Evolutionary conservation across 2,797 vertebrate genomes (phyloP).

Genomic region (Microcaecilia unicolor): DNA sequence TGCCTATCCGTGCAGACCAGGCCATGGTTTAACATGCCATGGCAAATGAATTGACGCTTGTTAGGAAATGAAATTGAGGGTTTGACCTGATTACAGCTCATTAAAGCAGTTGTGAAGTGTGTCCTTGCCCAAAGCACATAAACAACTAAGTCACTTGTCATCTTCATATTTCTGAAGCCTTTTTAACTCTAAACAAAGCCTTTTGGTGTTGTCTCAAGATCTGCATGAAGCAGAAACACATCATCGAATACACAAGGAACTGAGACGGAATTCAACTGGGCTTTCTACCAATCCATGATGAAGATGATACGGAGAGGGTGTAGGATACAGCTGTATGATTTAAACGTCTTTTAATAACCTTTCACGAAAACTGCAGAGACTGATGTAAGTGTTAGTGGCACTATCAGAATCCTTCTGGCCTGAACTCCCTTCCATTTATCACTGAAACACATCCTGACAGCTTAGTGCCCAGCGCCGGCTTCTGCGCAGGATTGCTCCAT

Average conservation of each 20-base stretch:
- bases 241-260: conserved; percentile 10
- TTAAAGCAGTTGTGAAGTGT: conserved; percentile 33
- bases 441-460: conserved; percentile 49
- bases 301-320: not conserved
- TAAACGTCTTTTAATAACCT: conserved; percentile 62
- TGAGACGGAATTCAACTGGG: conserved; percentile 10
- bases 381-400: conserved; percentile 47
- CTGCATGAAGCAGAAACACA: conserved; percentile 12
- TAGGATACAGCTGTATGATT: conserved; percentile 33
- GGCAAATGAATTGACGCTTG: too few species aligned
- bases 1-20: too few species aligned
- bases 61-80: too few species aligned
- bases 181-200: conserved; percentile 26
- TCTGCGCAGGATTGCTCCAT: conserved; percentile 1
- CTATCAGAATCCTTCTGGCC: conserved; percentile 46
- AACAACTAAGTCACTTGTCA: conserved; percentile 19
- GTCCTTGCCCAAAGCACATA: conserved; percentile 16
- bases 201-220: conserved; percentile 15
- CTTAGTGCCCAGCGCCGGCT: conserved; percentile 15
- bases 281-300: conserved; percentile 11
- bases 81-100: too few species aligned
- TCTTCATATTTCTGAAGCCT: conserved; percentile 16
- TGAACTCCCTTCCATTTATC: conserved; percentile 48
- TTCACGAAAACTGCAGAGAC: conserved; percentile 61
- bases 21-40: too few species aligned